Evolutionary conservation across 2,113 vertebrate species (phyloP), one percentile per base, ranked within the genome.

Genomic region (Melierax canorus): DNA sequence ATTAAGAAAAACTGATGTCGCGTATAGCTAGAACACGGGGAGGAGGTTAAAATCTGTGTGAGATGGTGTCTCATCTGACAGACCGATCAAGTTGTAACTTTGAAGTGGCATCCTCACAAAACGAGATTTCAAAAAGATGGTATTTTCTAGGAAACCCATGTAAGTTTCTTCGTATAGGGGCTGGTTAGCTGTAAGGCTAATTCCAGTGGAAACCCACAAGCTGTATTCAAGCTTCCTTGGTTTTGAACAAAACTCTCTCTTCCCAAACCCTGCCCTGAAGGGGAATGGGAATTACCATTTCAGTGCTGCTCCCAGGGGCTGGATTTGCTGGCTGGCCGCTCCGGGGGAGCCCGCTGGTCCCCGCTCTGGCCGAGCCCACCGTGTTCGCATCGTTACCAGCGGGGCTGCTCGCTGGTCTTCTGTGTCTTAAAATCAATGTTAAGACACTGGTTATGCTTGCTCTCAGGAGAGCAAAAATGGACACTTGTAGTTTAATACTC

Each of bases 301-400:
- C 36, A 12, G 30, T 38, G 48, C 30, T 5, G 23, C 72, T 59
- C 41, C 64, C 10, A 6, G 27, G 27, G n/a, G 14, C 22, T 73
- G 63, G 30, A 30, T 38, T 73, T 0, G 1, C 53, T 72, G 56
- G 38, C 50, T 74, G 36, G 10, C 16, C 3, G 21, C 64, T 88
- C 29, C 71, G 0, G 2, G 22, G 59, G 32, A 68, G 21, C 48
- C 46, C 17, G 0, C 22, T 2, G 18, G 45, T 38, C 23, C 55
- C 34, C 0, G 1, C 7, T 45, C 20, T 29, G 38, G 11, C 39
- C 5, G 7, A 91, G 26, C 34, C 45, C 46, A 4, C 18, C 3
- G 1, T 43, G 20, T 78, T 87, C 1, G 1, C 60, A 23, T 36
- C 12, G 1, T 64, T 68, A 45, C 19, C 39, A 19, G 20, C 1